Base-by-base conservation (phyloP, 23 tunicate genomes). In the Ciona savignyi region DNA sequence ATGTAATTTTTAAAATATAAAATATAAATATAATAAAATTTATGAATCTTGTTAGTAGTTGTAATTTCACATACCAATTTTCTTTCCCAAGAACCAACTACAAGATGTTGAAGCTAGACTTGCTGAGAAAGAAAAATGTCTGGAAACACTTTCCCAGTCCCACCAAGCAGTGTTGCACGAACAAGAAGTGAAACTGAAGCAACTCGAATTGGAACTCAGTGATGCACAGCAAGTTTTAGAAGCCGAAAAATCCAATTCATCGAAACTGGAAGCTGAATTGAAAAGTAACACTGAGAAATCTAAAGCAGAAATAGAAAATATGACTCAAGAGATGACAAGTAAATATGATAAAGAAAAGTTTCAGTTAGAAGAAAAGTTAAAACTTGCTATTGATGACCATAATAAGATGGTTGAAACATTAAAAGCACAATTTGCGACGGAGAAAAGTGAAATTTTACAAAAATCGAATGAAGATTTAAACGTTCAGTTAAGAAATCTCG, bases 381-480 rank as follows among this genome's bases (percentile, higher is more conserved):
- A n/a, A n/a, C n/a, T n/a, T n/a, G n/a, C n/a, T n/a, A n/a, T n/a
- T n/a, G n/a, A n/a, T n/a, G n/a, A n/a, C n/a, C n/a, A n/a, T n/a
- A n/a, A n/a, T n/a, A n/a, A n/a, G n/a, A n/a, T n/a, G n/a, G n/a
- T n/a, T n/a, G n/a, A n/a, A n/a, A n/a, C n/a, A n/a, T n/a, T n/a
- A n/a, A n/a, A n/a, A n/a, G n/a, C n/a, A n/a, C n/a, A 70, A 1
- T 80, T 80, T 63, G 77, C 34, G 4, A 0, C 32, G 0, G 84
- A 80, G 31, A 80, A 80, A 33, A 25, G 23, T 21, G 70, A 80
- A 34, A 30, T 70, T 29, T 23, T 26, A 1, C 25, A 34, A 0
- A 63, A 60, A 15, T 65, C 61, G 34, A 71, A 70, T n/a, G 4
- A 23, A 3, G 34, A 27, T 6, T 62, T 80, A 4, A 24, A 33